Conservation (phyloP, 2,797 vertebrate species). For the Botia almorhae region DNA sequence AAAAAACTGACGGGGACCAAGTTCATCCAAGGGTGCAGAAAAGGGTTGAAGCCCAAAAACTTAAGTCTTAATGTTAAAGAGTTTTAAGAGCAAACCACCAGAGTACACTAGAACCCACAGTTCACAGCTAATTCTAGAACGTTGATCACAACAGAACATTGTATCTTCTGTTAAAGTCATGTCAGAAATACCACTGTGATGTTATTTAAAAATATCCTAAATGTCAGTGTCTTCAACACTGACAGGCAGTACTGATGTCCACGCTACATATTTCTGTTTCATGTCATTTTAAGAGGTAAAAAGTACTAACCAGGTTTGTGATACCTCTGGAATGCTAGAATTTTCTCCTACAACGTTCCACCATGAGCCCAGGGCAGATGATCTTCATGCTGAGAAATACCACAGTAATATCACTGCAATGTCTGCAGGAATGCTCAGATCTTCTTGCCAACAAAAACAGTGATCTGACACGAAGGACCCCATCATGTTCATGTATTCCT, state of each 20-base stretch:
- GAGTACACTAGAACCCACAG: background rate
- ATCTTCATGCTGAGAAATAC: conserved; percentile 16
- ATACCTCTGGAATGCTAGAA: too few species aligned
- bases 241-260: too few species aligned
- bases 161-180: background rate
- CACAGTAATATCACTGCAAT: conserved; percentile 36
- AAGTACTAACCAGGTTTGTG: too few species aligned
- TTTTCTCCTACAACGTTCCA: background rate
- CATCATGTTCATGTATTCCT: conserved; percentile 9
- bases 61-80: too few species aligned
- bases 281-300: too few species aligned
- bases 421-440: conserved; percentile 34
- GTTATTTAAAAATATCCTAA: background rate
- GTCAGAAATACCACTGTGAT: background rate
- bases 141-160: background rate
- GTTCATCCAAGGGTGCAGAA: too few species aligned
- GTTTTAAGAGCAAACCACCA: background rate
- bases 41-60: too few species aligned
- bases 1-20: too few species aligned
- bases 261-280: too few species aligned
- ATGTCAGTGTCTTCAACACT: too few species aligned
- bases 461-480: conserved; percentile 26
- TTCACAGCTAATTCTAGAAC: background rate
- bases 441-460: conserved; percentile 47
- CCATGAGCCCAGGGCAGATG: background rate